Base-by-base conservation (phyloP, 2,797 vertebrate genomes). In the Halcyon chelicuti region DNA sequence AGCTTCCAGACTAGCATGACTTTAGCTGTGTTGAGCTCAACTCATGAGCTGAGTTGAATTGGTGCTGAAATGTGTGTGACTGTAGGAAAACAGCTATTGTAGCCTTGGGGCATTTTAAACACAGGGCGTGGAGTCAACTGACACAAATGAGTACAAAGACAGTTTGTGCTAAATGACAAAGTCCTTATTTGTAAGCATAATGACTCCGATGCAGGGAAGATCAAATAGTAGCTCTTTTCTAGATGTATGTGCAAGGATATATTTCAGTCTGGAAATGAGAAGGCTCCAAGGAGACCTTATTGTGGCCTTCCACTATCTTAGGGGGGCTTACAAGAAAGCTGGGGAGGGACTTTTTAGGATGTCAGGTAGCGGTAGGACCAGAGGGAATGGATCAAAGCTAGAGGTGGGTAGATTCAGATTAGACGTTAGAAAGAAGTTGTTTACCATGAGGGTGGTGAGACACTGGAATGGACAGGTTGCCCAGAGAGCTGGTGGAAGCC, bases 101-200 rank as follows among this genome's bases (percentile, higher is more conserved):
- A 88, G 90, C 60, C 79, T 79, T 31, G 35, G 57, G 86, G 76
- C 37, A 85, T 90, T 78, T 70, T 71, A 88, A 93, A 81, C 49
- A 58, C 14, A 61, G 31, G 23, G 47, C 2, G 0, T 81, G 61
- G 73, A 85, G 60, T 93, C 82, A 74, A 83, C 39, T 26, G 44
- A 68, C 52, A 63, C 63, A 80, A 86, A 68, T 40, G 28, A 55
- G 42, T 58, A 96, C 66, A 83, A 71, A 88, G 90, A 47, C 9
- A 44, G 15, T 78, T 90, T 85, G 51, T 83, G 40, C 58, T 91
- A 90, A 92, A 37, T 40, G 85, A 85, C 47, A 95, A 76, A 78
- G 75, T 87, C 23, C 26, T 71, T 67, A 31, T 87, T 85, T 70
- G 17, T 76, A 92, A 91, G 46, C 20, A 31, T 26, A 54, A 47